Evolutionary conservation across 2,113 vertebrate species (phyloP).

Genomic region (Dasyornis broadbenti): DNA sequence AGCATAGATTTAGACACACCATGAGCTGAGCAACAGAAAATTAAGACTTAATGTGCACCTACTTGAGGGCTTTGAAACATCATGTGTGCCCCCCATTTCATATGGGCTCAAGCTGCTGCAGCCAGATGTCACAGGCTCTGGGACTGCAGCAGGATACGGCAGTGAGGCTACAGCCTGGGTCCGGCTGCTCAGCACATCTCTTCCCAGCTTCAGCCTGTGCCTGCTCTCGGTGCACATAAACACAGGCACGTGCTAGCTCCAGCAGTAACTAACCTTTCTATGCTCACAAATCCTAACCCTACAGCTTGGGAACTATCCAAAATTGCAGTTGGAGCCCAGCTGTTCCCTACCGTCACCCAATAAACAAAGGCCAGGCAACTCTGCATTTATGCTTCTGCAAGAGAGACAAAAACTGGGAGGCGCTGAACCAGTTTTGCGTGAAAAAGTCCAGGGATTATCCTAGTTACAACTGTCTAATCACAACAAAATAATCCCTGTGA

Average conservation of each 20-base stretch:
- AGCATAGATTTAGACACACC: background rate
- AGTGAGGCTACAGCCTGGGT: background rate
- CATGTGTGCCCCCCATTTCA: background rate
- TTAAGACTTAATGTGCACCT: background rate
- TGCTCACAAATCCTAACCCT: background rate
- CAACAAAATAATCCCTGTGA: conserved; percentile 3
- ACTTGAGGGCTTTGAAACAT: background rate
- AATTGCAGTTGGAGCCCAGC: background rate
- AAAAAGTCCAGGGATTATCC: background rate
- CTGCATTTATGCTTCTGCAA: background rate
- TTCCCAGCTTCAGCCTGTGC: background rate
- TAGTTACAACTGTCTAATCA: background rate
- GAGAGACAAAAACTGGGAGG: background rate
- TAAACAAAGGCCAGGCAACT: background rate
- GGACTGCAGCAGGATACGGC: background rate
- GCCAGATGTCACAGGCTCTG: background rate
- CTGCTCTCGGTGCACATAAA: background rate
- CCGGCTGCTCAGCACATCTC: background rate
- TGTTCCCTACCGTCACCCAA: background rate
- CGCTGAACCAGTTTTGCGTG: background rate
- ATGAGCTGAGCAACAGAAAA: background rate
- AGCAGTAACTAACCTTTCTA: background rate
- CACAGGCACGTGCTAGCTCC: background rate
- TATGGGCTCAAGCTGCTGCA: background rate
- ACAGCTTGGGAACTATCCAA: background rate